These are phyloP conservation scores for Gymnocephalus cernua DNA, from an alignment of 2,113 vertebrate species.

Conservation along the genomic window DNA sequence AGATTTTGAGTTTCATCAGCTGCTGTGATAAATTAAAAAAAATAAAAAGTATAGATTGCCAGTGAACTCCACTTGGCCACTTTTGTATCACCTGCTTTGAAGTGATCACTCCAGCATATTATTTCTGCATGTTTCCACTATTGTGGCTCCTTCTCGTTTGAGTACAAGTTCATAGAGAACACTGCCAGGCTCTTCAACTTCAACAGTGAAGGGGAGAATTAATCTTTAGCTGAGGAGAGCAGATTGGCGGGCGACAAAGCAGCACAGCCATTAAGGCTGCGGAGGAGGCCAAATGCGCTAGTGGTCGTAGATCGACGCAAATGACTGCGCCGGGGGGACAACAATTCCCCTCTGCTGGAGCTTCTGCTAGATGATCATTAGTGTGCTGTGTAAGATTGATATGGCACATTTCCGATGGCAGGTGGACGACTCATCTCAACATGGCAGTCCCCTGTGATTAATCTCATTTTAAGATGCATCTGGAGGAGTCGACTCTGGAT, in stretches of 20 bases:
- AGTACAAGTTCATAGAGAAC: conserved; percentile 41
- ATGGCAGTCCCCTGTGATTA: conserved; percentile 70
- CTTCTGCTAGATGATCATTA: conserved; percentile 76
- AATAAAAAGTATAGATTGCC: conserved; percentile 13
- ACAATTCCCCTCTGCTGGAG: conserved; percentile 64
- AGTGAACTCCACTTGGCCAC: conserved; percentile 22
- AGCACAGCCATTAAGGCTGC: conserved; percentile 73
- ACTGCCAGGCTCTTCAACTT: conserved; percentile 54
- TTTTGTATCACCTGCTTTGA: conserved; percentile 26
- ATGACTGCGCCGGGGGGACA: conserved; percentile 68
- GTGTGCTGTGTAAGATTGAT: conserved; percentile 76
- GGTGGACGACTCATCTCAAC: conserved; percentile 73
- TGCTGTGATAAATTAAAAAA: conserved; percentile 21
- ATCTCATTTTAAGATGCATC: conserved; percentile 76
- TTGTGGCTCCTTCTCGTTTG: conserved; percentile 46
- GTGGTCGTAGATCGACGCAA: conserved; percentile 71
- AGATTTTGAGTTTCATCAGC: conserved; percentile 27
- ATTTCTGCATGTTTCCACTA: conserved; percentile 37
- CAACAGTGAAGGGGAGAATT: conserved; percentile 52
- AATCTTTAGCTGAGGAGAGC: conserved; percentile 67
- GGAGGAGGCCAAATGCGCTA: conserved; percentile 68
- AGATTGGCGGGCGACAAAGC: conserved; percentile 72
- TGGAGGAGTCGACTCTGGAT: conserved; percentile 62
- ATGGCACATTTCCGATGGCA: conserved; percentile 75
- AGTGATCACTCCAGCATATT: conserved; percentile 32